These are phyloP conservation scores for Porites evermanni DNA, from an alignment of 92 coral and sea anemone species.

Conservation along the genomic window DNA sequence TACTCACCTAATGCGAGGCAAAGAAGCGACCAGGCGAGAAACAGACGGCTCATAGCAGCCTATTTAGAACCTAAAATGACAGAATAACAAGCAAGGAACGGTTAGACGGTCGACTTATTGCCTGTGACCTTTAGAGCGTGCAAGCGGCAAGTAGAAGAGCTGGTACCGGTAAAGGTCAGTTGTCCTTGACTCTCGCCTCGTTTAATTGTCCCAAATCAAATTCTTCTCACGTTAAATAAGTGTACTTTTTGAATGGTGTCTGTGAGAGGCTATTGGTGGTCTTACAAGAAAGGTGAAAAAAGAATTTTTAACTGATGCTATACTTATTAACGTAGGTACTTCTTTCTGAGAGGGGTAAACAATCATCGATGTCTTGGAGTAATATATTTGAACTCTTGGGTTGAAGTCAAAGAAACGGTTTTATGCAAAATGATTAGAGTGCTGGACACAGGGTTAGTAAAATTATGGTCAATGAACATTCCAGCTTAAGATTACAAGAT, in stretches of 20 bases:
- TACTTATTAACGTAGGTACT: neutral
- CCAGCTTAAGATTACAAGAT: too few species aligned
- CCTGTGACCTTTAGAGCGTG: slow-evolving; percentile 41
- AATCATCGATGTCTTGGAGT: too few species aligned
- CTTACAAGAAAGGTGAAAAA: neutral
- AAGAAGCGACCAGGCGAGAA: slow-evolving; percentile 20
- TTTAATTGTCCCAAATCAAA: slow-evolving; percentile 19
- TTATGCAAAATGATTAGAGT: too few species aligned
- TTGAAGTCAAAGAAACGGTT: too few species aligned
- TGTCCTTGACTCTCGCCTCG: neutral
- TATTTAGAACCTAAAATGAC: slow-evolving; percentile 28
- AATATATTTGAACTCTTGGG: too few species aligned
- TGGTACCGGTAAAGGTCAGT: slow-evolving; percentile 22
- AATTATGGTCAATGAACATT: too few species aligned
- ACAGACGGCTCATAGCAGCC: slow-evolving; percentile 48
- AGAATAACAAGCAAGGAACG: slow-evolving; percentile 5
- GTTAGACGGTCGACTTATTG: slow-evolving; percentile 1
- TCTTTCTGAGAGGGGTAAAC: neutral
- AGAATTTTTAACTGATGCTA: neutral
- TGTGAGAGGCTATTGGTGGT: neutral
- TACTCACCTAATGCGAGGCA: slow-evolving; percentile 51
- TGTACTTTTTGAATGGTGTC: slow-evolving; percentile 4
- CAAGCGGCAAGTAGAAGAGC: slow-evolving; percentile 3
- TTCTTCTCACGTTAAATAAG: slow-evolving; percentile 45
- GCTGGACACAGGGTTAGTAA: too few species aligned